These are phyloP conservation scores for Sericinus montela DNA, from an alignment of 2,888 invertebrate species.

Conservation along the genomic window DNA sequence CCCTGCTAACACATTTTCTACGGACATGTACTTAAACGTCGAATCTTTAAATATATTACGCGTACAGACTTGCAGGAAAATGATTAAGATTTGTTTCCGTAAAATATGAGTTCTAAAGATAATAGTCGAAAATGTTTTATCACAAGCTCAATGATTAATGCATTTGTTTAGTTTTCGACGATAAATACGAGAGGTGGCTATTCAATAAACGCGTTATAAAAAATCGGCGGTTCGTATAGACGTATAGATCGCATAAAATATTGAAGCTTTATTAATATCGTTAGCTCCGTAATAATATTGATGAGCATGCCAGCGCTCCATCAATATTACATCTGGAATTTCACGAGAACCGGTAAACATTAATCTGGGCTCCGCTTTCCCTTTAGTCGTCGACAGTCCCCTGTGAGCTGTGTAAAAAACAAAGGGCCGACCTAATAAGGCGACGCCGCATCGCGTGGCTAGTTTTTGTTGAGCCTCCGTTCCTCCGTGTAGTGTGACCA, in stretches of 20 bases:
- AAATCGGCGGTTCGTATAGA: neutral
- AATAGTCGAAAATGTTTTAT: too few relatives aligned
- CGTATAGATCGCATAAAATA: slow-evolving; percentile 5
- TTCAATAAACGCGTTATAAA: too few relatives aligned
- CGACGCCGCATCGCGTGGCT: slow-evolving; percentile 30
- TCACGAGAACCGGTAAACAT: slow-evolving; percentile 34
- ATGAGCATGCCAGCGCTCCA: slow-evolving; percentile 13
- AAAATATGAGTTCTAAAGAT: too few relatives aligned
- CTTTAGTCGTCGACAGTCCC: slow-evolving; percentile 17
- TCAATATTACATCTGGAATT: slow-evolving; percentile 24
- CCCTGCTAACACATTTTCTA: neutral
- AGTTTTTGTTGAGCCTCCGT: slow-evolving; percentile 16
- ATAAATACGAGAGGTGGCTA: too few relatives aligned
- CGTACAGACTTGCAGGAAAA: too few relatives aligned
- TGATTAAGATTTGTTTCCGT: too few relatives aligned
- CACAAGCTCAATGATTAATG: too few relatives aligned
- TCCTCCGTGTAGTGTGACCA: slow-evolving; percentile 7
- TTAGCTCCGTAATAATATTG: slow-evolving; percentile 11
- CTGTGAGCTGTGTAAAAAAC: slow-evolving; percentile 44
- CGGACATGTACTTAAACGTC: neutral
- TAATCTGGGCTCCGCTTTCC: slow-evolving; percentile 27
- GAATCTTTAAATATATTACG: neutral
- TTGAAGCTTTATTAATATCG: slow-evolving; percentile 12
- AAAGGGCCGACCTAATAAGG: slow-evolving; percentile 59
- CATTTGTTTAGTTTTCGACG: too few relatives aligned